Conservation (phyloP, 2,797 vertebrate species). For the Mormyrus proboscirostris region DNA sequence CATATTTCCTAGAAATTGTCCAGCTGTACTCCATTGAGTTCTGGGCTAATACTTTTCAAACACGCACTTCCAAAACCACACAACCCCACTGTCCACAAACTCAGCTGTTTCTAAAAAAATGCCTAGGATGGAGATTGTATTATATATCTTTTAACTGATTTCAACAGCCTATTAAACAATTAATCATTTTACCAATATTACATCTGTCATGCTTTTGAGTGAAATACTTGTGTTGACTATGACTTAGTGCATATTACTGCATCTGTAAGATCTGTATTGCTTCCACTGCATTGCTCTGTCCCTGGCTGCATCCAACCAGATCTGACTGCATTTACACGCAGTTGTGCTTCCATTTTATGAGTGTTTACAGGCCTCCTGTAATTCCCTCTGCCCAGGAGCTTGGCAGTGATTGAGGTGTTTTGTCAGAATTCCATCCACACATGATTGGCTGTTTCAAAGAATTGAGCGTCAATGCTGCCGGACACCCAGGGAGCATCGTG, state of each 20-base stretch:
- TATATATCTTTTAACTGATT: background rate
- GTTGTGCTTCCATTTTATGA: background rate
- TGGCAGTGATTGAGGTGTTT: background rate
- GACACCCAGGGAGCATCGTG: background rate
- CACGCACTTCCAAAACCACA: background rate
- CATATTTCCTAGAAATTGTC: background rate
- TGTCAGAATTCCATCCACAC: background rate
- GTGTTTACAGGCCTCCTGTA: constrained; percentile 5
- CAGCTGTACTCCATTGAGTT: background rate
- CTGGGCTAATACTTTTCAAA: background rate
- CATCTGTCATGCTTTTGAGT: background rate
- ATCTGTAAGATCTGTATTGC: background rate
- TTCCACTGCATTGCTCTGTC: background rate
- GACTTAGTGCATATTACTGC: background rate
- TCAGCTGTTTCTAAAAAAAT: background rate
- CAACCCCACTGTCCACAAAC: background rate
- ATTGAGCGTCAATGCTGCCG: background rate
- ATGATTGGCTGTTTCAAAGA: background rate
- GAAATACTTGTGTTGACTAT: background rate
- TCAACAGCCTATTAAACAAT: background rate
- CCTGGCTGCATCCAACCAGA: background rate
- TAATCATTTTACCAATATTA: background rate
- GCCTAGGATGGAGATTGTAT: background rate
- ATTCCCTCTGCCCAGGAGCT: background rate
- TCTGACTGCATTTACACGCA: background rate